These are phyloP conservation scores for Phoenoteleia sp. DNA, from an alignment of 2,888 invertebrate genomes.

Conservation along the genomic window DNA sequence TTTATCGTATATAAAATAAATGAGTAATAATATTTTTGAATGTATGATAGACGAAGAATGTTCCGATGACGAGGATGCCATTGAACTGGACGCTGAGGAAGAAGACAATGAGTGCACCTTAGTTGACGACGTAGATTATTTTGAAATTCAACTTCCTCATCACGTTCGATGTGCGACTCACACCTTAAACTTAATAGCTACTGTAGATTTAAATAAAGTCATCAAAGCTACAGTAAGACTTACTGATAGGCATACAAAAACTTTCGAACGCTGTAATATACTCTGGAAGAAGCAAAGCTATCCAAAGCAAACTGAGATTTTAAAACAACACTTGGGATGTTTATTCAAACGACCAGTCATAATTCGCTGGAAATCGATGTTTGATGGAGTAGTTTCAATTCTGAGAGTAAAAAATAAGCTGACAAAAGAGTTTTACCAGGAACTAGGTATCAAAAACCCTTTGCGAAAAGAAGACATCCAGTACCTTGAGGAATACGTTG, in stretches of 20 bases:
- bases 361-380: conserved; percentile 4
- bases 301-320: no score
- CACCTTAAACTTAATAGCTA: background rate
- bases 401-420: background rate
- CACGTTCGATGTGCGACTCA: background rate
- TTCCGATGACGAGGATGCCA: background rate
- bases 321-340: no score
- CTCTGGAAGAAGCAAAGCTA: background rate
- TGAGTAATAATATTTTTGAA: no score
- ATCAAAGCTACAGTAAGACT: background rate
- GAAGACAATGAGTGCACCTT: no score
- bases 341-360: no score
- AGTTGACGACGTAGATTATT: no score
- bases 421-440: background rate
- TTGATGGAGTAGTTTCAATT: background rate
- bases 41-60: no score
- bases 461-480: background rate
- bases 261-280: background rate
- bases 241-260: background rate
- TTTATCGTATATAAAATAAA: no score
- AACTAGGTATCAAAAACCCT: background rate
- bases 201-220: background rate
- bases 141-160: background rate
- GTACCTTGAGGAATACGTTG: conserved; percentile 4
- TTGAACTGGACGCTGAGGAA: background rate